Evolutionary conservation across 92 coral and sea anemone species (phyloP), one percentile per base, ranked within the genome.

Genomic region (Porites lobata): DNA sequence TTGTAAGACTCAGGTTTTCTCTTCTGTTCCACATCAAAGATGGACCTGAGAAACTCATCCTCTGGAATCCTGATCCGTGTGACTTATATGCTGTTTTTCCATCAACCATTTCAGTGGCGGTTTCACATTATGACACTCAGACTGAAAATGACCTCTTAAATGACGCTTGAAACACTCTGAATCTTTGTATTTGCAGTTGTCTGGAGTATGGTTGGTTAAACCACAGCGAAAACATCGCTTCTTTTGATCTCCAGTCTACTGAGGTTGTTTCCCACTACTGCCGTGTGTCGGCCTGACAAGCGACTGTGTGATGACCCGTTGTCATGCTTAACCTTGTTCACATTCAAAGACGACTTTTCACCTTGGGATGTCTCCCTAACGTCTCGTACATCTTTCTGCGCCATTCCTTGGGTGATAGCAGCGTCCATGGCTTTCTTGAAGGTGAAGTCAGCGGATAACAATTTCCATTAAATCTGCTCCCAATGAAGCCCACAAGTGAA

Each of bases 401-500:
- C 65, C 17, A 4, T 61, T 11, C 17, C 65, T 11, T 12, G 65
- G 65, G 65, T n/a, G n/a, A 61, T 61, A 4, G n/a, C 65, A 61
- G 65, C n/a, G 17, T 61, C 65, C 17, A 61, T n/a, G 13, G 65
- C 65, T 15, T 61, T n/a, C 15, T 61, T 61, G n/a, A 61, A 12
- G 17, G 65, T 61, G 65, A 8, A 61, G n/a, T 61, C 17, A 4
- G 65, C n/a, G 6, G 65, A 61, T 26, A 77, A 77, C 18, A 77
- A 26, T 56, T 77, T 77, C 32, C 71, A 75, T 65, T 74, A 74
- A 24, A 84, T 11, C 15, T 75, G 82, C 57, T 85, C 66, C 50
- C 76, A 75, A 18, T 77, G 82, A 59, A 85, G 43, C 8, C 89
- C 83, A 85, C 83, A 85, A 76, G 76, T 85, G 38, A 85, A 85